Percentiles rank a stretch among this genome's conserved stretches.
Conservation (phyloP, 2,888 invertebrate genomes). For the Stictocephala bisonia region DNA sequence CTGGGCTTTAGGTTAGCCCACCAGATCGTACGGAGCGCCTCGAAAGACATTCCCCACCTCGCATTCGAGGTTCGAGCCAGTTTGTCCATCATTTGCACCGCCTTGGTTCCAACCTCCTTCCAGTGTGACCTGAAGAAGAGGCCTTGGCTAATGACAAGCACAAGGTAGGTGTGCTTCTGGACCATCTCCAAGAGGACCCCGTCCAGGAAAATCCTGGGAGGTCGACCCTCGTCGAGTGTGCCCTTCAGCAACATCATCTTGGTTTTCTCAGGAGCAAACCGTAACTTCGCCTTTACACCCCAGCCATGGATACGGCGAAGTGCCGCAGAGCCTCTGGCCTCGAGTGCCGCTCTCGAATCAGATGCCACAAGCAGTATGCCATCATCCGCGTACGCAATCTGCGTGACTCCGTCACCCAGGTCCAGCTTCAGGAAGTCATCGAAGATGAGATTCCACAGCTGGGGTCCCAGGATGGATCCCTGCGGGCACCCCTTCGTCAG, state of each 20-base stretch:
- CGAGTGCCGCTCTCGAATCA: background rate
- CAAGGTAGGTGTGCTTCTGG: background rate
- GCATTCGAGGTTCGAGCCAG: too few relatives aligned
- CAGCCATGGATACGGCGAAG: background rate
- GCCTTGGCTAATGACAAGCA: too few relatives aligned
- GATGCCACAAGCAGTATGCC: background rate
- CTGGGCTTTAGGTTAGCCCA: too few relatives aligned
- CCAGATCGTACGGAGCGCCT: background rate
- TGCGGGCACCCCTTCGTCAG: background rate
- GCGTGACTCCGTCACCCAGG: background rate
- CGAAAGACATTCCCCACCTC: background rate
- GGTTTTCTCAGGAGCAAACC: background rate
- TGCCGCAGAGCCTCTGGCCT: background rate
- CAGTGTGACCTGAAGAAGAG: too few relatives aligned
- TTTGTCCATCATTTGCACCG: too few relatives aligned
- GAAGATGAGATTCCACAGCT: background rate
- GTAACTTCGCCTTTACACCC: background rate
- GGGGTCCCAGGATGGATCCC: background rate
- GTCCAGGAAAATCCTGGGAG: background rate
- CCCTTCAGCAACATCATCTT: background rate
- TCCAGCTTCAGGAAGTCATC: background rate
- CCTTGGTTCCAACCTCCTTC: too few relatives aligned
- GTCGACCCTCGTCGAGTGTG: background rate
- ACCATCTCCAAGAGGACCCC: background rate
- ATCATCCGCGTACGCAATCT: background rate